Evolutionary conservation across 2,888 invertebrate species (phyloP), one percentile per base, ranked within the genome.

Genomic region (Hofmannophila pseudospretella): DNA sequence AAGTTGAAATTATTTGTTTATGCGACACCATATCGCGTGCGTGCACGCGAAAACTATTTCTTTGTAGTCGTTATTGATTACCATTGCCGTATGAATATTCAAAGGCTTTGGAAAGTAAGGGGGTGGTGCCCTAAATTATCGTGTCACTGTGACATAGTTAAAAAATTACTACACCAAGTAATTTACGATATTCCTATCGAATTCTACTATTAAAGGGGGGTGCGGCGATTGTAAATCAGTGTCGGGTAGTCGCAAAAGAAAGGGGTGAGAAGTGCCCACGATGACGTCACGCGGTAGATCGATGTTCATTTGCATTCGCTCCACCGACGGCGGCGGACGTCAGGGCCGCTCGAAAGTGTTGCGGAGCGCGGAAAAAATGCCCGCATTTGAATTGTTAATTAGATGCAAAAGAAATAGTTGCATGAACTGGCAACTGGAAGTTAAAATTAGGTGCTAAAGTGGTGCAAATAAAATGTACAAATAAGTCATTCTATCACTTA

Each of bases 21-120:
- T 76, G 79, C 81, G 84, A 80, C 80, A 81, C 67, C 63, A 65
- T 71, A 79, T 86, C 73, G 85, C 85, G 85, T 85, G 85, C 77
- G 71, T 68, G 74, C 85, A 85, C 84, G 85, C 82, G 76, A 84
- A 85, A 84, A 80, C 78, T 78, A 82, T 78, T 79, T 79, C 78
- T 79, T 75, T 78, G 79, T 78, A 67, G 68, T 67, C 67, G 73
- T 79, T 86, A 86, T 86, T 84, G 85, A 86, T 85, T 84, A 78
- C 81, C 76, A 77, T 76, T 77, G 74, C 70, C 74, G 72, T 84
- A 86, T 86, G 84, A 86, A 86, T 86, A 85, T 86, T 86, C 86
- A 86, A 67, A 74, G 61, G 59, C 72, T 84, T 81, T 69, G 76
- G 69, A 77, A 82, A 79, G 77, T 76, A 73, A 67, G 73, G 78